Percentiles rank a stretch among this genome's conserved stretches.
Evolutionary conservation across 2,888 invertebrate species (phyloP).

Genomic region (Athalia cordata): DNA sequence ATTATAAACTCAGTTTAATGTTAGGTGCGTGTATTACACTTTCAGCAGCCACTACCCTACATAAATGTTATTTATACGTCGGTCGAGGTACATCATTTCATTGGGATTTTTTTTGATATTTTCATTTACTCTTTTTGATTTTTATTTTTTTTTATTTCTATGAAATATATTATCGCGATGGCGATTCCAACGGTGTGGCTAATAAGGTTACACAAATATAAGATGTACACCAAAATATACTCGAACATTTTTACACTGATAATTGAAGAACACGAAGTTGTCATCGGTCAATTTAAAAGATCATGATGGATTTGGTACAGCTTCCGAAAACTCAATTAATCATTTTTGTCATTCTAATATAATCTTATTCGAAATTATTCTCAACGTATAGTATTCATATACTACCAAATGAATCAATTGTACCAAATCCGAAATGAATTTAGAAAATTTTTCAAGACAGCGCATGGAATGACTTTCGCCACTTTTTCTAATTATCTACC

Average conservation of each 20-base stretch:
- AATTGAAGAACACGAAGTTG: not conserved
- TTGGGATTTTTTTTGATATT: too few relatives aligned
- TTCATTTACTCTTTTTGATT: too few relatives aligned
- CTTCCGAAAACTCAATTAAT: not conserved
- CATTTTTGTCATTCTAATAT: not conserved
- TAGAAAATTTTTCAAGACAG: constrained; percentile 29
- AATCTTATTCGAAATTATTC: not conserved
- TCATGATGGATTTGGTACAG: constrained; percentile 22
- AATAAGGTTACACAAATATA: too few relatives aligned
- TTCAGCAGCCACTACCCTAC: too few relatives aligned
- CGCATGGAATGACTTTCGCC: constrained; percentile 56
- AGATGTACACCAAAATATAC: too few relatives aligned
- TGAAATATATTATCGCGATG: too few relatives aligned
- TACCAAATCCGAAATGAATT: constrained; percentile 19
- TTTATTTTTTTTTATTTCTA: too few relatives aligned
- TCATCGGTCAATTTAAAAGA: not conserved
- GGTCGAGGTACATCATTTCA: too few relatives aligned
- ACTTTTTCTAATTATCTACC: constrained; percentile 28
- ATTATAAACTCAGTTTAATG: too few relatives aligned
- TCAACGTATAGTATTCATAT: not conserved
- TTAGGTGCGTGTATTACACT: too few relatives aligned
- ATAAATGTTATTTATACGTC: too few relatives aligned
- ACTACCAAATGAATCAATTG: not conserved
- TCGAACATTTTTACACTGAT: constrained; percentile 1
- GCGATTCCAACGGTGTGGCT: too few relatives aligned